These are phyloP conservation scores for Parauchenoglanis ngamensis DNA, from an alignment of 2,797 vertebrate species.

Conservation along the genomic window DNA sequence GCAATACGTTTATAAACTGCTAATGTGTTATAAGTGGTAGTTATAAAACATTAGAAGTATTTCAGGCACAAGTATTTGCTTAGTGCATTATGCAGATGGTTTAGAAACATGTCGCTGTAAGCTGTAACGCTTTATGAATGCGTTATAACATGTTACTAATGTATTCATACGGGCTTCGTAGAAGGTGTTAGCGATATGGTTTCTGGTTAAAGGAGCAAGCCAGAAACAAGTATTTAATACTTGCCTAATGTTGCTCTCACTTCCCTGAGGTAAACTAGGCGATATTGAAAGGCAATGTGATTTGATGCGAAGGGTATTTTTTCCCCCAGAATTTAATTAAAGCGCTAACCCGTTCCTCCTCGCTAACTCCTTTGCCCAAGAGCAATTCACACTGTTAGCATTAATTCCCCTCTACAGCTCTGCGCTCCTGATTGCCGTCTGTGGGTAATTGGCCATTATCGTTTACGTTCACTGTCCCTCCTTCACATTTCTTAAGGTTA, in stretches of 20 bases:
- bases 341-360: slow-evolving; percentile 8
- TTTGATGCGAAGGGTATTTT: slow-evolving; percentile 21
- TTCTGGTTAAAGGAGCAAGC: not conserved
- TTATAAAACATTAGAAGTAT: not conserved
- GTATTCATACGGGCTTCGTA: not conserved
- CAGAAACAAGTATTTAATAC: not conserved
- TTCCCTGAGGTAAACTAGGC: slow-evolving; percentile 18
- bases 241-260: slow-evolving; percentile 24
- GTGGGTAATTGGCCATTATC: slow-evolving; percentile 60
- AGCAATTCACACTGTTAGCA: slow-evolving; percentile 45
- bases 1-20: not conserved
- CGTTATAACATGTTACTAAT: not conserved
- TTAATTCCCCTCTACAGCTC: slow-evolving; percentile 49
- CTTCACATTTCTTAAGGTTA: slow-evolving; percentile 55
- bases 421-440: slow-evolving; percentile 56
- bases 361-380: slow-evolving; percentile 19
- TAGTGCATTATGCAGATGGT: not conserved
- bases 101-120: not conserved
- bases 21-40: not conserved
- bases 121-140: not conserved
- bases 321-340: slow-evolving; percentile 40
- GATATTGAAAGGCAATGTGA: slow-evolving; percentile 13
- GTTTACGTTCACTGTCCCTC: slow-evolving; percentile 52
- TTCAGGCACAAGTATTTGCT: not conserved
- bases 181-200: not conserved